phyloP scores from a whole-genome alignment of 2,888 invertebrate species.

The Cephalotes varians region DNA sequence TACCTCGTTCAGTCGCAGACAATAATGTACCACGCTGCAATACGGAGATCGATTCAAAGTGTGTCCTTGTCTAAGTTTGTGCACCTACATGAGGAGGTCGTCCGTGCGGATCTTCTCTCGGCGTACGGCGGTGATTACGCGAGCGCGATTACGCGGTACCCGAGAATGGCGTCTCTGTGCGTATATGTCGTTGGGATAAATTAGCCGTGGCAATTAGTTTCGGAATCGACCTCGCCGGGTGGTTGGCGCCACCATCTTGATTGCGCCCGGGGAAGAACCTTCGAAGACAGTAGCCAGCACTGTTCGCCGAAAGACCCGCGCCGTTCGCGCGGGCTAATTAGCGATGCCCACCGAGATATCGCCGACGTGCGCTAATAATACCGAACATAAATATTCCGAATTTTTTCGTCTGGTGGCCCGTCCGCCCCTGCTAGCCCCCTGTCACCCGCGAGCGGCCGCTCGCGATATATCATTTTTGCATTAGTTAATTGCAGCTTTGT shows the following conservation, averaged over 20 bases:
- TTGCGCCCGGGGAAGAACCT: constrained; percentile 76
- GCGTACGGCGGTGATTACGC: constrained; percentile 61
- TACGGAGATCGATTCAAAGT: neutral
- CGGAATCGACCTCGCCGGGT: constrained; percentile 84
- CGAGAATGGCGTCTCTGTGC: constrained; percentile 80
- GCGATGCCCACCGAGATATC: constrained; percentile 85
- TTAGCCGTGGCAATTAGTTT: constrained; percentile 86
- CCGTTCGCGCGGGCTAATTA: constrained; percentile 84
- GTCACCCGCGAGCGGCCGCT: constrained; percentile 11
- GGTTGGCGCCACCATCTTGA: constrained; percentile 86
- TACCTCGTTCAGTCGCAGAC: constrained; percentile 10
- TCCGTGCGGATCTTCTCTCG: constrained; percentile 14
- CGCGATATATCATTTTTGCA: constrained; percentile 51
- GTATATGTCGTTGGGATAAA: constrained; percentile 83
- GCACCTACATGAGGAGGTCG: constrained; percentile 10
- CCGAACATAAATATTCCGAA: constrained; percentile 84
- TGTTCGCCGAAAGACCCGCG: constrained; percentile 84
- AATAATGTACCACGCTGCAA: constrained; percentile 16
- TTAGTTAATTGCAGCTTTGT: constrained; percentile 49
- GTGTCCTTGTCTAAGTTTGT: constrained; percentile 32
- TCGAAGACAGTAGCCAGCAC: constrained; percentile 85
- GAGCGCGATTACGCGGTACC: constrained; percentile 75
- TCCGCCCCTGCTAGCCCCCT: constrained; percentile 54
- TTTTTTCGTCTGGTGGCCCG: constrained; percentile 80
- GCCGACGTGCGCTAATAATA: constrained; percentile 84